Conservation (phyloP, 2,113 vertebrate species). For the Oncorhynchus clarkii region DNA sequence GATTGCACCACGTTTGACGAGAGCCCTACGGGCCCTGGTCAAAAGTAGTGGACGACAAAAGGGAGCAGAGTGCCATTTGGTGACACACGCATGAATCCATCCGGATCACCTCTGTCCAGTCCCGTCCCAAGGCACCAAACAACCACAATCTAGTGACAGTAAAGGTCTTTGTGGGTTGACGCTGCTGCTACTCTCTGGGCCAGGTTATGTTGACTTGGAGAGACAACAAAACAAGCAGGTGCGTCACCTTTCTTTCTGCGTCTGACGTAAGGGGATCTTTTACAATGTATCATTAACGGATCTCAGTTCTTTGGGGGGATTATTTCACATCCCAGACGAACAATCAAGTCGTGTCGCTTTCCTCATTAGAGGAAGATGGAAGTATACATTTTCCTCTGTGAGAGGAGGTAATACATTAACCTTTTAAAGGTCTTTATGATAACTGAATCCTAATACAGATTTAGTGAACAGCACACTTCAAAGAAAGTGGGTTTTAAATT, state of each 20-base stretch:
- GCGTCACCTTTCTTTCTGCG: background rate
- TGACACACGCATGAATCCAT: background rate
- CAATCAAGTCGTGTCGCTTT: slow-evolving; percentile 10
- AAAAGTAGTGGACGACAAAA: too few relatives aligned
- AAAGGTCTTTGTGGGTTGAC: slow-evolving; percentile 12
- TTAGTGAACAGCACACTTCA: too few relatives aligned
- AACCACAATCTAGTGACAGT: background rate
- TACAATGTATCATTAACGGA: slow-evolving; percentile 10
- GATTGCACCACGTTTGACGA: too few relatives aligned
- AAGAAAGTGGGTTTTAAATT: background rate
- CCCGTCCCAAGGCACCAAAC: background rate
- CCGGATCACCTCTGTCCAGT: background rate
- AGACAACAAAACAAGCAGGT: background rate
- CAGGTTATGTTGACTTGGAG: background rate
- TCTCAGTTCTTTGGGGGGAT: slow-evolving; percentile 12
- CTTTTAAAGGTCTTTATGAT: slow-evolving; percentile 36
- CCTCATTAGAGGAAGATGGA: slow-evolving; percentile 21
- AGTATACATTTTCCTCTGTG: slow-evolving; percentile 20
- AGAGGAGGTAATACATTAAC: background rate
- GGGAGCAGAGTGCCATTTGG: too few relatives aligned
- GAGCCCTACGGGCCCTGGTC: too few relatives aligned
- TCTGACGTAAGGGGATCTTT: background rate
- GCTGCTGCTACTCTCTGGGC: background rate
- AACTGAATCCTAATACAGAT: slow-evolving; percentile 28
- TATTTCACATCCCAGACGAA: background rate